Base-by-base conservation (phyloP, 1,140 invertebrate species). In the Copidosoma floridanum region DNA sequence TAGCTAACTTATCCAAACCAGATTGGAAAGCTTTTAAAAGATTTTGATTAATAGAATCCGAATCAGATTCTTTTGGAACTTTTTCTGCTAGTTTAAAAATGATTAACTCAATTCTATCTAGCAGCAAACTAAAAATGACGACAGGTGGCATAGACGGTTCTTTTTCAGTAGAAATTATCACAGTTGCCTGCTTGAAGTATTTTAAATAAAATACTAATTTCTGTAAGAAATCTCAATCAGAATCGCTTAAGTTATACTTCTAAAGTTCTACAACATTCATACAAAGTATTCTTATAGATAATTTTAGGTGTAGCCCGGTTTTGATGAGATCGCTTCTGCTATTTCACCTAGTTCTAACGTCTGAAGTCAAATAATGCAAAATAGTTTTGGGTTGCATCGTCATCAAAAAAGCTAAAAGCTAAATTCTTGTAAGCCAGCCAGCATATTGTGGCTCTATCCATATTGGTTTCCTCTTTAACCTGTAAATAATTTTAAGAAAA, bases 371-470 rank as follows among this genome's bases (percentile, higher is more conserved):
- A 65, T 38, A 37, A 29, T 63, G 50, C 60, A 64, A 74, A 74
- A 59, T 66, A 68, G 61, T 64, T 60, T 68, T 69, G 68, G 47
- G 72, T 74, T 61, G 52, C 64, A 67, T 66, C 61, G 55, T 70
- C 68, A 61, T 73, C 68, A 50, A 72, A 72, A 70, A 73, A 75
- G 63, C 60, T 67, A 64, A 73, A 73, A 43, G 73, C 71, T 54
- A 75, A 66, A 68, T 73, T 72, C 65, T 75, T 73, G 62, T 68
- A 63, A 50, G 67, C 64, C 60, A 69, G 54, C 66, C 68, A 71
- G 63, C 69, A 65, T 59, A 68, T 63, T 59, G 51, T 5, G 5
- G n/a, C 16, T 16, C 38, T 40, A 40, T 40, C 38, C 38, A 40
- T 11, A 40, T 40, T 16, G 16, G 5, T 16, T 40, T 10, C 0